A percentile compares a stretch with the other conserved stretches of the same genome.
Conservation (phyloP, 2,888 invertebrate species). For the Agrypnus murinus region DNA sequence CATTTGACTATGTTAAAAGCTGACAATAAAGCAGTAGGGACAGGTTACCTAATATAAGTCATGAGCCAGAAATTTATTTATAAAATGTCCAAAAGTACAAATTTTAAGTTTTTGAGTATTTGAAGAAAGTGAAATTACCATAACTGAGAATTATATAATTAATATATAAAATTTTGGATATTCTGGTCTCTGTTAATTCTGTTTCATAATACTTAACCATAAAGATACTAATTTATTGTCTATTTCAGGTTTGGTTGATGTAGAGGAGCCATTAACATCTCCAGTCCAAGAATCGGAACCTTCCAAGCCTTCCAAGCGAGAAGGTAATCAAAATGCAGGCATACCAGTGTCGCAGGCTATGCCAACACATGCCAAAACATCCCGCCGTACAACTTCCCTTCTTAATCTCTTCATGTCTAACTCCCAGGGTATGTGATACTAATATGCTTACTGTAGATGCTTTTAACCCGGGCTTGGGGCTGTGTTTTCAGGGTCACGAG, state of each 20-base stretch:
- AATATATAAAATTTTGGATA: too few species aligned
- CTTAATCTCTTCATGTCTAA: constrained; percentile 96
- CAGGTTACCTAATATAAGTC: too few species aligned
- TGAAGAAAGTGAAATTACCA: too few species aligned
- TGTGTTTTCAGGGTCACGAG: constrained; percentile 79
- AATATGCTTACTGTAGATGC: constrained; percentile 53
- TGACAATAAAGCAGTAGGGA: too few species aligned
- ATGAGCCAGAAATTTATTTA: too few species aligned
- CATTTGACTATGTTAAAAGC: too few species aligned
- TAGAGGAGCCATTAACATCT: constrained; percentile 66
- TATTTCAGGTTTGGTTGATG: constrained; percentile 67
- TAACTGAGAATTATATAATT: too few species aligned
- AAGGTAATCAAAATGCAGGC: constrained; percentile 74
- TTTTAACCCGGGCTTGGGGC: constrained; percentile 80
- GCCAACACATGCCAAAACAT: constrained; percentile 81
- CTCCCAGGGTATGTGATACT: constrained; percentile 85
- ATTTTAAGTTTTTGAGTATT: too few species aligned
- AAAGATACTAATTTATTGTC: too few species aligned
- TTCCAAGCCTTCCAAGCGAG: constrained; percentile 78
- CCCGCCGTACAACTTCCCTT: constrained; percentile 94
- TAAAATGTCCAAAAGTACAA: too few species aligned
- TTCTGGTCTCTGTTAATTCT: too few species aligned
- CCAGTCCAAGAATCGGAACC: constrained; percentile 65
- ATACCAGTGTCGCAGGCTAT: constrained; percentile 66
- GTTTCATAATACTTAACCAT: too few species aligned